phyloP scores from a whole-genome alignment of 2,888 invertebrate genomes.

The Microplitis manilae region DNA sequence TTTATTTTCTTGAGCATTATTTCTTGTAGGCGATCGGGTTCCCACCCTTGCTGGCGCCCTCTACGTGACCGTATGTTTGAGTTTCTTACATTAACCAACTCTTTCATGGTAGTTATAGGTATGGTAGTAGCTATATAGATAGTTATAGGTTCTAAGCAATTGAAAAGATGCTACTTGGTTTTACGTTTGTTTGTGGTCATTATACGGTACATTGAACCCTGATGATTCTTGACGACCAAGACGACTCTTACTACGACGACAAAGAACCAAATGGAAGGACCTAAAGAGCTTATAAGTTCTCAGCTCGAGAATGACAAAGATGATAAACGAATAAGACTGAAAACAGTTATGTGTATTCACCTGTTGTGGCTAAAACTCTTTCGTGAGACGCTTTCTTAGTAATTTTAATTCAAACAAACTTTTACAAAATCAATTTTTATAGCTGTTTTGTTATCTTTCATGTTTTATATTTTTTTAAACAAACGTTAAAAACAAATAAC shows the following conservation, averaged over 20 bases:
- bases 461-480: too few relatives aligned
- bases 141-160: constrained; percentile 28
- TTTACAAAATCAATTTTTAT: background rate
- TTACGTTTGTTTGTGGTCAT: constrained; percentile 61
- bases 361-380: constrained; percentile 42
- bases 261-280: constrained; percentile 18
- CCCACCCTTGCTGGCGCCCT: constrained; percentile 39
- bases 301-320: constrained; percentile 32
- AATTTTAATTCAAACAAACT: background rate
- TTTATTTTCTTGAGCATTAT: constrained; percentile 30
- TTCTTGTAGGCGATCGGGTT: constrained; percentile 41
- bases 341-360: constrained; percentile 41
- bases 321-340: constrained; percentile 31
- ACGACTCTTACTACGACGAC: constrained; percentile 4
- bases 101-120: constrained; percentile 10
- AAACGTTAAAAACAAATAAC: too few relatives aligned
- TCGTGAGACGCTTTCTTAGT: constrained; percentile 33
- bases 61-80: constrained; percentile 34
- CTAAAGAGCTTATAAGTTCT: constrained; percentile 36
- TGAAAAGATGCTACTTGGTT: constrained; percentile 50
- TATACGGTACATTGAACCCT: constrained; percentile 62
- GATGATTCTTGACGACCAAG: constrained; percentile 49
- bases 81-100: constrained; percentile 8
- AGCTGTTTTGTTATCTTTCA: background rate
- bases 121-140: background rate